phyloP scores from a whole-genome alignment of 2,888 invertebrate species.

The Apamea epomidion region DNA sequence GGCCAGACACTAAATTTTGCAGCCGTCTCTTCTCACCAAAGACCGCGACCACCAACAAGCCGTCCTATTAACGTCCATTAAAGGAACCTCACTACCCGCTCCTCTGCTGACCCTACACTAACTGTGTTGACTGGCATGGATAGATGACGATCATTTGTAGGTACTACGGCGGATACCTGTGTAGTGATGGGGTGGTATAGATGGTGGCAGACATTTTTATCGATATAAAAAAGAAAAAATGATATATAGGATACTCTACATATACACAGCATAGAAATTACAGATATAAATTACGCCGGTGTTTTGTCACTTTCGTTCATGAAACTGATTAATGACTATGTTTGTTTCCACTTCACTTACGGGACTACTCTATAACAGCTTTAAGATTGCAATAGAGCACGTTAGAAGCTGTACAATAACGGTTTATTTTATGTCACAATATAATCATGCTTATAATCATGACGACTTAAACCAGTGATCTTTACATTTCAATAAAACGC shows the following conservation, averaged over 20 bases:
- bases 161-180: slow-evolving; percentile 47
- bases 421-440: neutral
- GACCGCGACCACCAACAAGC: neutral
- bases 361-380: neutral
- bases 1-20: too few species aligned
- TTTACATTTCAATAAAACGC: slow-evolving; percentile 18
- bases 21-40: neutral
- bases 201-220: slow-evolving; percentile 4
- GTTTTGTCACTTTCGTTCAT: neutral
- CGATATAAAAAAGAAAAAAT: slow-evolving; percentile 2
- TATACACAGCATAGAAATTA: too few species aligned
- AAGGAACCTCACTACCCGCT: slow-evolving; percentile 19
- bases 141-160: slow-evolving; percentile 60
- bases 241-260: too few species aligned
- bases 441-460: slow-evolving; percentile 1
- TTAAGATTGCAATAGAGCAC: neutral
- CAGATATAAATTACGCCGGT: neutral
- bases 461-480: neutral
- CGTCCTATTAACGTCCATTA: slow-evolving; percentile 41
- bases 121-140: slow-evolving; percentile 59
- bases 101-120: slow-evolving; percentile 43
- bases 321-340: neutral
- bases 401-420: neutral
- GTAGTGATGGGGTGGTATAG: slow-evolving; percentile 41
- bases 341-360: neutral